These are phyloP conservation scores for Psammodynastes pulverulentus DNA, from an alignment of 2,113 vertebrate species.

Conservation along the genomic window DNA sequence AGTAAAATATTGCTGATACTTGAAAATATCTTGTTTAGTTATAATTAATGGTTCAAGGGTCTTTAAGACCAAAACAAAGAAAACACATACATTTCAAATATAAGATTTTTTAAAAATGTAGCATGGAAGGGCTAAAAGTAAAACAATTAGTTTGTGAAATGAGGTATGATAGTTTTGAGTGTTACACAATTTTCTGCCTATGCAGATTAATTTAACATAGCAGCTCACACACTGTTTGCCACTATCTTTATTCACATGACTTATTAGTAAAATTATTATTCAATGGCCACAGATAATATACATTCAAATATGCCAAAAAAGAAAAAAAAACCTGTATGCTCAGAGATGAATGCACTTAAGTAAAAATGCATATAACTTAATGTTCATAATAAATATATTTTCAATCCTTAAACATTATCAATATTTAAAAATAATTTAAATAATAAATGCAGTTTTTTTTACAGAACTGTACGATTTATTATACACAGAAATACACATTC, in stretches of 20 bases:
- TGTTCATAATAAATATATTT: constrained; percentile 73
- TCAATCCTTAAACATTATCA: constrained; percentile 71
- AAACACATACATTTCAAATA: constrained; percentile 56
- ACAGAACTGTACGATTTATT: constrained; percentile 98
- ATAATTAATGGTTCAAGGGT: constrained; percentile 53
- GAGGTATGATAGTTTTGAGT: constrained; percentile 69
- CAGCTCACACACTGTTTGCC: constrained; percentile 37
- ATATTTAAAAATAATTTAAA: constrained; percentile 73
- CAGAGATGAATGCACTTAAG: constrained; percentile 65
- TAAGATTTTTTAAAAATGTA: constrained; percentile 54
- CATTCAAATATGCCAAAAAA: constrained; percentile 65
- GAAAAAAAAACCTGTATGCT: constrained; percentile 47
- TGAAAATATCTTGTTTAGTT: constrained; percentile 58
- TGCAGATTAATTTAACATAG: constrained; percentile 50
- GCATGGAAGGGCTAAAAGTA: constrained; percentile 51
- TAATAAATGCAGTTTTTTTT: constrained; percentile 82
- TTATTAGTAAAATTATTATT: constrained; percentile 45
- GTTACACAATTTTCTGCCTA: constrained; percentile 63
- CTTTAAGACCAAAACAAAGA: constrained; percentile 34
- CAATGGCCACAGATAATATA: constrained; percentile 60
- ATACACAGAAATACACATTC: constrained; percentile 88
- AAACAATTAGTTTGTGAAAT: constrained; percentile 61
- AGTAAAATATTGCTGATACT: constrained; percentile 64
- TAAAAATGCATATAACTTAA: constrained; percentile 70
- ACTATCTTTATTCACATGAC: constrained; percentile 41